Percentiles rank a stretch among this genome's conserved stretches.
phyloP scores from a whole-genome alignment of 2,797 vertebrate genomes.

The Anguilla marmorata region DNA sequence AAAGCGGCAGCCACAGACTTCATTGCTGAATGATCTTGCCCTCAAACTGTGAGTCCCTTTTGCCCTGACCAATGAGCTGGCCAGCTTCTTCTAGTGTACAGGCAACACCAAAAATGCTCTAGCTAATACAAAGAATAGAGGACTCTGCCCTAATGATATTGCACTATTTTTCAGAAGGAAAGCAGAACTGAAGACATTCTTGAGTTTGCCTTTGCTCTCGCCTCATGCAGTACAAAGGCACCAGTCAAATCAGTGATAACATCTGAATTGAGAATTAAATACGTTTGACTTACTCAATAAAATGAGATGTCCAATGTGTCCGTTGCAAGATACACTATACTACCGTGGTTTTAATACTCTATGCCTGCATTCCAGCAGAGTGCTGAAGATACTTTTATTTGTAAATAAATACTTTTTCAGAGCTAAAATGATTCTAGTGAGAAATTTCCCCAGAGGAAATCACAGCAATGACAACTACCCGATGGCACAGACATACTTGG shows the following conservation, averaged over 20 bases:
- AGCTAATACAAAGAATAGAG: not conserved
- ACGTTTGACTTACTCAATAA: not conserved
- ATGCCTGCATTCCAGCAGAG: not conserved
- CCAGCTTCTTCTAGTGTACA: not conserved
- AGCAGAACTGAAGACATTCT: not conserved
- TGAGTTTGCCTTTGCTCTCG: not conserved
- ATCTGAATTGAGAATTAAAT: not conserved
- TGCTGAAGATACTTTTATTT: not conserved
- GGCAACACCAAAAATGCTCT: not conserved
- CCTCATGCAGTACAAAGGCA: not conserved
- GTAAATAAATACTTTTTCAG: not conserved
- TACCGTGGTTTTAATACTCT: not conserved
- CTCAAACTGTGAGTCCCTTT: not conserved
- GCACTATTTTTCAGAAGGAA: conserved; percentile 7
- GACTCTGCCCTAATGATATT: not conserved
- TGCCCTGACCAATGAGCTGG: not conserved
- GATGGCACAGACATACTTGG: not conserved
- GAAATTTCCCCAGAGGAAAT: not conserved
- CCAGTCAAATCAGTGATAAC: not conserved
- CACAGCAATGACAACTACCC: not conserved
- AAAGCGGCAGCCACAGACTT: not conserved
- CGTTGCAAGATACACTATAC: not conserved
- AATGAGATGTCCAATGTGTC: not conserved
- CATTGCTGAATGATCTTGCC: not conserved
- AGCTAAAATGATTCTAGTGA: not conserved